Conservation (phyloP, 1,140 invertebrate species). For the Archivesica marissinica region DNA sequence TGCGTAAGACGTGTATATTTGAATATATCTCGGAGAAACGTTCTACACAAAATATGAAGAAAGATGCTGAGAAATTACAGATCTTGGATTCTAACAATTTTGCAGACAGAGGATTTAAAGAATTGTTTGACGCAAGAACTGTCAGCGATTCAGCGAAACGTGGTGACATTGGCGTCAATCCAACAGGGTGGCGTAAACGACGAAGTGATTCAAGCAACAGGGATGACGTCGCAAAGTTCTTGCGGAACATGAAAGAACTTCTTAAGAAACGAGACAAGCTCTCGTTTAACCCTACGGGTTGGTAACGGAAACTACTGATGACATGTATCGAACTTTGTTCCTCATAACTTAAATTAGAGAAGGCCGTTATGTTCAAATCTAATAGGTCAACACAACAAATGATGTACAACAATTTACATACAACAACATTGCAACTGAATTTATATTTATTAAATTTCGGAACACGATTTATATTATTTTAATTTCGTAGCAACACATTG, state of each 20-base stretch:
- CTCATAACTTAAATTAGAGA: background rate
- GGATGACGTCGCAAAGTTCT: background rate
- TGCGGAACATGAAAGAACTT: conserved; percentile 44
- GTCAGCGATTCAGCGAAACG: conserved; percentile 2
- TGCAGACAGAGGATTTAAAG: background rate
- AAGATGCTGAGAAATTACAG: conserved; percentile 6
- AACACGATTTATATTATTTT: background rate
- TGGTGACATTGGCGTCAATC: conserved; percentile 31
- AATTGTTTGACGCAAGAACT: background rate
- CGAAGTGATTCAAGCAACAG: background rate
- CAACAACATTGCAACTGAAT: background rate
- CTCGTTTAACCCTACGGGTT: conserved; percentile 53
- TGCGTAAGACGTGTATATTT: background rate
- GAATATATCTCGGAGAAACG: conserved; percentile 4
- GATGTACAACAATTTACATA: too few species aligned
- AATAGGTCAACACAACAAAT: background rate
- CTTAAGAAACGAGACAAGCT: conserved; percentile 42
- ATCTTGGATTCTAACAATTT: background rate
- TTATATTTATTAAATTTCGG: background rate
- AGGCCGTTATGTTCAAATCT: background rate
- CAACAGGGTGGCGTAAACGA: conserved; percentile 44
- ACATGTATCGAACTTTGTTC: background rate
- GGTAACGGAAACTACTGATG: background rate
- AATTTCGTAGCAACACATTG: background rate
- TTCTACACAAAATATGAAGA: background rate